Base-by-base conservation (phyloP, 1,140 invertebrate species). In the Oryctes rhinoceros region DNA sequence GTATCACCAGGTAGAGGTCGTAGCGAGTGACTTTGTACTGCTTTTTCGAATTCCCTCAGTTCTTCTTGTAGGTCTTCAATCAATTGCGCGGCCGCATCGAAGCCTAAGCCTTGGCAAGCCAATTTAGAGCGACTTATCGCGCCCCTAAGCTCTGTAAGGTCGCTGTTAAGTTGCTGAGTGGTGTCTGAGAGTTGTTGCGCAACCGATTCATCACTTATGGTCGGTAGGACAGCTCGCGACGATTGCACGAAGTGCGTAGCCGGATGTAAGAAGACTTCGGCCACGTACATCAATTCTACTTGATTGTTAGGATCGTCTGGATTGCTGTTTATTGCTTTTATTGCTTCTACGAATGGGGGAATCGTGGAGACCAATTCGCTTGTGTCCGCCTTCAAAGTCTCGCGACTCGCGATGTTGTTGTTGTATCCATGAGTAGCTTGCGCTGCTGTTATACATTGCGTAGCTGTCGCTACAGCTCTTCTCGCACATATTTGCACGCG, bases 1-100 rank as follows among this genome's bases (percentile, higher is more conserved):
- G 94, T 96, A 88, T 98, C 96, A 59, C 94, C 96, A 0, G 97
- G 97, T 49, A 98, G 86, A 0, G 97, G 96, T 82, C 91, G 90
- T 18, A 99, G 88, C 53, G 92, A 90, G 3, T 93, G 92, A 0
- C 90, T 90, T 5, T 93, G 88, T 0, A 95, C 94, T 0, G 95
- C 94, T 81, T 91, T 90, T 80, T 94, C 92, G 80, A 97, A 94
- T 83, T 96, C 95, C 11, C 93, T 89, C 0, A 99, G 88, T 85
- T 99, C 96, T 59, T 92, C 91, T 85, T 96, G 93, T 37, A 99
- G 89, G 71, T 92, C 92, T 4, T 91, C 89, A 39, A 99, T 94
- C 20, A 96, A 89, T 81, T 97, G 94, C 20, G 96, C 89, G 0
- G 96, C 96, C 0, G 94, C 94, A 82, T 96, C 94, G 67, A 95